phyloP scores from a whole-genome alignment of 2,113 vertebrate species.

The Scomber japonicus region DNA sequence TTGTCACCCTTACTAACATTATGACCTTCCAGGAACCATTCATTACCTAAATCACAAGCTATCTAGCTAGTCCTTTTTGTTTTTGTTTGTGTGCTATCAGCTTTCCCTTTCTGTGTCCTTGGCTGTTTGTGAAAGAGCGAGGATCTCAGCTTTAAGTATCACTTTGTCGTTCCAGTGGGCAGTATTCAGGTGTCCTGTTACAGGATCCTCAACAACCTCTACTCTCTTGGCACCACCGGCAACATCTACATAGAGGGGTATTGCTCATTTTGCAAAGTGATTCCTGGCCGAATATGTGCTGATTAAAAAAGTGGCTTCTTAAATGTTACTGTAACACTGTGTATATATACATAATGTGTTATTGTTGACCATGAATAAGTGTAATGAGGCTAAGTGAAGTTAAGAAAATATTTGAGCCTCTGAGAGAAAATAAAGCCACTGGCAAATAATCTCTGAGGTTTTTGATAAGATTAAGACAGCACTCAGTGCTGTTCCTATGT shows the following conservation, averaged over 20 bases:
- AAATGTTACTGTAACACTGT: too few relatives aligned
- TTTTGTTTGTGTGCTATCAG: conserved; percentile 24
- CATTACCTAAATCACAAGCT: conserved; percentile 41
- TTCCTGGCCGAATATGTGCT: neutral
- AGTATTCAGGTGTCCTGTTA: conserved; percentile 93
- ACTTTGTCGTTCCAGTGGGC: conserved; percentile 86
- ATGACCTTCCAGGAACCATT: conserved; percentile 32
- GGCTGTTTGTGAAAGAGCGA: conserved; percentile 7
- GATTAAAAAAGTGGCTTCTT: too few relatives aligned
- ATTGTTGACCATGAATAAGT: neutral
- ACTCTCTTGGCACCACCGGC: conserved; percentile 91
- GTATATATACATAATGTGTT: neutral
- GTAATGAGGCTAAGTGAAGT: too few relatives aligned
- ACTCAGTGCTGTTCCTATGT: neutral
- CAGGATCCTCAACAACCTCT: conserved; percentile 92
- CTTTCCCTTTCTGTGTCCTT: neutral
- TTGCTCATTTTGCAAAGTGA: conserved; percentile 27
- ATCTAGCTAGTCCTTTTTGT: conserved; percentile 8
- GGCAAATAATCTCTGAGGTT: neutral
- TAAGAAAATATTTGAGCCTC: neutral
- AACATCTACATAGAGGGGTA: conserved; percentile 94
- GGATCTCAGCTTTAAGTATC: conserved; percentile 7
- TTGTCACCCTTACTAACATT: conserved; percentile 44
- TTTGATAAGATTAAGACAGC: neutral
- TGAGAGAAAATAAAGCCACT: neutral